Evolutionary conservation across 2,113 vertebrate species (phyloP).

Genomic region (Phoenicopterus ruber): DNA sequence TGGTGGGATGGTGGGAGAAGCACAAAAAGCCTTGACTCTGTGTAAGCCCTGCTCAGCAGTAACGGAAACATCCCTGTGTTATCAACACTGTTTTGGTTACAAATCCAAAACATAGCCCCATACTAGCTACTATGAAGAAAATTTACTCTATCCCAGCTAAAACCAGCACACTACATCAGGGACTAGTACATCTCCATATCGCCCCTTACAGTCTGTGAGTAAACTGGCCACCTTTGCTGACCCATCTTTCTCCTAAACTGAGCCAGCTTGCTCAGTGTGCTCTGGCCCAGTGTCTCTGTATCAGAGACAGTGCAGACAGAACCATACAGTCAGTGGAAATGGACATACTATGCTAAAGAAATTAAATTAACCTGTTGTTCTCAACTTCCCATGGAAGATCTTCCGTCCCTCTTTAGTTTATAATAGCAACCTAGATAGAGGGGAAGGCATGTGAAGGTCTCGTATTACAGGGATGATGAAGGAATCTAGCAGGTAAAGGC

Average conservation of each 20-base stretch:
- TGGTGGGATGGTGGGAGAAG: fast-evolving
- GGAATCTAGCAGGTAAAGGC: background rate
- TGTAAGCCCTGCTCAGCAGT: background rate
- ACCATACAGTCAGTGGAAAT: background rate
- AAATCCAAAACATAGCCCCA: background rate
- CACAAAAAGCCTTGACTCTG: background rate
- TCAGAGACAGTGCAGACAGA: background rate
- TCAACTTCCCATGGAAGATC: background rate
- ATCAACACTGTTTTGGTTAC: background rate
- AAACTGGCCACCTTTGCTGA: background rate
- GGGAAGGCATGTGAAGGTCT: background rate
- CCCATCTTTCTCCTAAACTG: background rate
- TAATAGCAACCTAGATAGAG: background rate
- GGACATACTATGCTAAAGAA: background rate
- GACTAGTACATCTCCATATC: background rate
- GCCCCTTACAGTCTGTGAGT: background rate
- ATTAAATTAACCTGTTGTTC: background rate
- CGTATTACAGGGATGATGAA: background rate
- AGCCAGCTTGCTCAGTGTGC: no score
- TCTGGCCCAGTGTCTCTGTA: background rate
- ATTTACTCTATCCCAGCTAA: background rate
- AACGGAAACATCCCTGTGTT: background rate
- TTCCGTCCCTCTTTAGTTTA: background rate
- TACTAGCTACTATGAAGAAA: background rate
- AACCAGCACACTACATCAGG: fast-evolving